A percentile compares a stretch with the other conserved stretches of the same genome.
Evolutionary conservation across 2,888 invertebrate genomes (phyloP).

Genomic region (Ophion ventricosus): DNA sequence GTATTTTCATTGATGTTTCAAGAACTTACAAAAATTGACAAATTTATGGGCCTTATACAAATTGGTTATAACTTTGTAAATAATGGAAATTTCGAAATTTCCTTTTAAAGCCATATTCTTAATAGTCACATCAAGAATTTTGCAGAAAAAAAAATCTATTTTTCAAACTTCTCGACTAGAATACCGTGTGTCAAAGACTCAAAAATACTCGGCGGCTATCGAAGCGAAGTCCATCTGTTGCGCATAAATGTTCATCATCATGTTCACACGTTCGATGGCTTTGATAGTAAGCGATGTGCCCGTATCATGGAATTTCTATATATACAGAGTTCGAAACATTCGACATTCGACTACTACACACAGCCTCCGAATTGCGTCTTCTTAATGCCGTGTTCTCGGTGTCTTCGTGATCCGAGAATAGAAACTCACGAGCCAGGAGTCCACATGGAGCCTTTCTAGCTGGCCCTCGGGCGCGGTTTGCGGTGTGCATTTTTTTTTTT

Average conservation of each 20-base stretch:
- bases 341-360: slow-evolving; percentile 8
- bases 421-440: slow-evolving; percentile 77
- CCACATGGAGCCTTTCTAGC: slow-evolving; percentile 61
- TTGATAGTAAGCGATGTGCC: slow-evolving; percentile 6
- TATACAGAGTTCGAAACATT: not conserved
- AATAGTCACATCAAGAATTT: too few species aligned
- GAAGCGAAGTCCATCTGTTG: not conserved
- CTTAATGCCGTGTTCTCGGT: slow-evolving; percentile 72
- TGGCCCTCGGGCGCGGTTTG: slow-evolving; percentile 67
- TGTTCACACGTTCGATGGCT: not conserved
- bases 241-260: not conserved
- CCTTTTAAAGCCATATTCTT: too few species aligned
- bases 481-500: slow-evolving; percentile 66
- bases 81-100: too few species aligned
- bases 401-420: slow-evolving; percentile 76
- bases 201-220: too few species aligned
- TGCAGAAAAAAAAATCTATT: too few species aligned
- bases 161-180: too few species aligned
- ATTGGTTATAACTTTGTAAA: too few species aligned
- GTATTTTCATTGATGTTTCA: too few species aligned
- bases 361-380: slow-evolving; percentile 67
- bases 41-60: too few species aligned
- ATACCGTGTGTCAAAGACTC: too few species aligned
- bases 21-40: too few species aligned
- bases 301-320: not conserved